Base-by-base conservation (phyloP, 2,797 vertebrate species). In the Poeciliopsis infans region DNA sequence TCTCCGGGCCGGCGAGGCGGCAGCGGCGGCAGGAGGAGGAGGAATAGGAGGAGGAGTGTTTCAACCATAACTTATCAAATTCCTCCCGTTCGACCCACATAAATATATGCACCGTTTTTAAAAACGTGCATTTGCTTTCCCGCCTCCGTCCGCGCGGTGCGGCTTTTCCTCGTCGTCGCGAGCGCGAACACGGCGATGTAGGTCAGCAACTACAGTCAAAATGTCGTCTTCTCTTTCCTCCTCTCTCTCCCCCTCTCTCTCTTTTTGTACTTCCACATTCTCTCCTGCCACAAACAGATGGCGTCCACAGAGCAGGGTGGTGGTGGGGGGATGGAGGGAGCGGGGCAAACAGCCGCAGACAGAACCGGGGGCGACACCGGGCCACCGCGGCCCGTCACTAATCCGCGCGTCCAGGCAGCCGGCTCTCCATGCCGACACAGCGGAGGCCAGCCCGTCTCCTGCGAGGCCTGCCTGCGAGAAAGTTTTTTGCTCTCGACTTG, bases 211-310 rank as follows among this genome's bases (percentile, higher is more conserved):
- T 87, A 90, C 83, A 92, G 91, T 79, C 92, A 94, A 94, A 94
- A 96, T 95, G 94, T 95, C 94, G 94, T 90, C 92, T 94, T 93
- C 92, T 89, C 89, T 90, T 85, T 85, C 78, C 43, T 66, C 20
- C 10, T 39, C 57, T 46, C 18, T n/a, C 47, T 23, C 49, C 23
- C 49, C 2, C 51, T 25, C 23, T 36, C 66, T 43, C 82, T 72
- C 84, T 85, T 83, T 79, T 91, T 94, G 87, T 89, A 94, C 91
- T 94, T 93, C 91, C 89, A 93, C 92, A 92, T 94, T 93, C 91
- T 93, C 87, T 92, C 89, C 70, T 92, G 94, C 91, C 92, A 94
- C 93, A 92, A 95, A 95, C 95, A 94, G 95, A 95, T 94, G 93
- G 93, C 93, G 95, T 93, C 92, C 89, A 91, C 84, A 86, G 82